Percentiles rank a stretch among this genome's conserved stretches.
Evolutionary conservation across 2,888 invertebrate genomes (phyloP).

Genomic region (Bembecia ichneumoniformis): DNA sequence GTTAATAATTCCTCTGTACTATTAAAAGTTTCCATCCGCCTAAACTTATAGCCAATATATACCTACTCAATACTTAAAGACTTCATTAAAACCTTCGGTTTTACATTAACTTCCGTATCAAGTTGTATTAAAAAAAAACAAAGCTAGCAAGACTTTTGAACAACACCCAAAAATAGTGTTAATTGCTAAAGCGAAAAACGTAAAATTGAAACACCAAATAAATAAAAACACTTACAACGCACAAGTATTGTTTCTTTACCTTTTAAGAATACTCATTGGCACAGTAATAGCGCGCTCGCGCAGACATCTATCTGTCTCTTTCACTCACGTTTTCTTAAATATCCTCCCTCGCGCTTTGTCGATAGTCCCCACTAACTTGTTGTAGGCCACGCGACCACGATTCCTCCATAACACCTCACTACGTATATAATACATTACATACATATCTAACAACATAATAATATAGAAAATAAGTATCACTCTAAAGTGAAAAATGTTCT

Average conservation of each 20-base stretch:
- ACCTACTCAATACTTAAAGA: no score
- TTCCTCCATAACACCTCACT: conserved; percentile 34
- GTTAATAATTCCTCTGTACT: no score
- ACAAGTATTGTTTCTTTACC: neutral
- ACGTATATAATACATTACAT: conserved; percentile 13
- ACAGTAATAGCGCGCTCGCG: neutral
- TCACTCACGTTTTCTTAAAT: conserved; percentile 65
- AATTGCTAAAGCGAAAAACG: no score
- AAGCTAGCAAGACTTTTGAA: no score
- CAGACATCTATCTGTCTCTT: conserved; percentile 9
- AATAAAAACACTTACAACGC: no score
- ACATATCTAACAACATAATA: neutral
- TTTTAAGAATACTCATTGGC: neutral
- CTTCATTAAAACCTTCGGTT: no score
- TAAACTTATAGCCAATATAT: no score
- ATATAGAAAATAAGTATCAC: neutral
- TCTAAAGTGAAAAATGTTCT: neutral
- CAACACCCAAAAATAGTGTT: no score
- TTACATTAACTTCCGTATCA: no score
- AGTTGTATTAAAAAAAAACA: no score
- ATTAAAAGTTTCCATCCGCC: no score
- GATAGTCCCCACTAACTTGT: conserved; percentile 48
- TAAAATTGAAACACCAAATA: no score
- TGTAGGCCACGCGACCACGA: conserved; percentile 46
- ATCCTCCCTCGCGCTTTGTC: conserved; percentile 57